Evolutionary conservation across 2,113 vertebrate genomes (phyloP), one percentile per base, ranked within the genome.

Genomic region (Chamaetylas fuelleborni): DNA sequence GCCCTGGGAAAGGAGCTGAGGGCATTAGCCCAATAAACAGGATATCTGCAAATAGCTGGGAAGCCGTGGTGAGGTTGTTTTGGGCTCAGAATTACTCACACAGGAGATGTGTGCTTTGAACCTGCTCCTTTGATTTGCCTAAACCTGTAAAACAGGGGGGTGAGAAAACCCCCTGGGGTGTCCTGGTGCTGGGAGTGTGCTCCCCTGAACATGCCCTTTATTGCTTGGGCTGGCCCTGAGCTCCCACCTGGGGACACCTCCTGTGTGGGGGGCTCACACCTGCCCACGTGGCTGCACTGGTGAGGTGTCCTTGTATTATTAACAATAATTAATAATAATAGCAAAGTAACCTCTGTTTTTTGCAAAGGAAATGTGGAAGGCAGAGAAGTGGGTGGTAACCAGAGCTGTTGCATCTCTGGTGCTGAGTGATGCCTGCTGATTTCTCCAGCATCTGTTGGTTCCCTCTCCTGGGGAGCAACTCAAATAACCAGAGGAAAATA

Each of bases 341-440:
- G 50, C 31, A 43, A 82, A 79, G 53, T 26, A 72, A 25, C 19
- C 58, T 69, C 29, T 51, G 10, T 40, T 40, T 54, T 62, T 60
- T 72, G 86, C 0, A 1, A 45, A 80, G 28, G 47, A 64, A 45
- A 82, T 0, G 0, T 1, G 3, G 53, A 73, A 50, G 54, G 42
- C 62, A 60, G 45, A 48, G 53, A 4, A n/a, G 40, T 26, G 38
- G 31, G 42, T 76, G 79, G 50, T 77, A 57, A 28, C 40, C 1
- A 0, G 66, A 90, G 58, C 50, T 3, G 11, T 18, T 36, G 54
- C n/a, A 34, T 69, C 45, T 17, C 58, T 88, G 60, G 11, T 64
- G 81, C 88, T 57, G 78, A 60, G 57, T 8, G 12, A 26, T 92
- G 53, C 53, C 42, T 65, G 60, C 48, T 1, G 3, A 9, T 70